These are phyloP conservation scores for Papilio polytes DNA, from an alignment of 1,140 invertebrate species.

Conservation along the genomic window DNA sequence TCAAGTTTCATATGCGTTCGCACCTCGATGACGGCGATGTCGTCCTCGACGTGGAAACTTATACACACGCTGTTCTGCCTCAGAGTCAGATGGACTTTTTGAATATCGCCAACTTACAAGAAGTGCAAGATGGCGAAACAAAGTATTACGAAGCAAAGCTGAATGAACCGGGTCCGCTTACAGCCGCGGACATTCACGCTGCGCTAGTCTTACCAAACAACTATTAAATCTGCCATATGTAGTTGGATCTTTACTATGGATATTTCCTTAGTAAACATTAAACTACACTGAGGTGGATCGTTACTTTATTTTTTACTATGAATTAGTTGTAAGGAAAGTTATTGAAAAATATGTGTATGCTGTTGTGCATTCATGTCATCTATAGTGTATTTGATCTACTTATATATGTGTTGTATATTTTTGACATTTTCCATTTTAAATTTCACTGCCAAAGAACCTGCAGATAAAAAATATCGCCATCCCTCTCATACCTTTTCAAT, in stretches of 20 bases:
- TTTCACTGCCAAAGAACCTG: too few relatives aligned
- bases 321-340: constrained; percentile 10
- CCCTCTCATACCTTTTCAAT: too few relatives aligned
- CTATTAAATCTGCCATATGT: neutral
- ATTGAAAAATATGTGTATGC: neutral
- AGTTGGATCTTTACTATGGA: neutral
- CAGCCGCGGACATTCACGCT: constrained; percentile 13
- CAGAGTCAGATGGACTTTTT: constrained; percentile 61
- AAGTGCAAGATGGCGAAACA: constrained; percentile 68
- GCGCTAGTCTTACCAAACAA: neutral
- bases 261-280: neutral
- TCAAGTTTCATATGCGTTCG: constrained; percentile 80
- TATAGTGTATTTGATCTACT: too few relatives aligned
- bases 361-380: too few relatives aligned
- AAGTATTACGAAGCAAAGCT: constrained; percentile 72
- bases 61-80: constrained; percentile 47
- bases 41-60: constrained; percentile 52
- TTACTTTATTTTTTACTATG: neutral
- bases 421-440: too few relatives aligned
- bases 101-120: constrained; percentile 66
- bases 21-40: constrained; percentile 58
- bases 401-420: too few relatives aligned
- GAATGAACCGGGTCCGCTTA: constrained; percentile 41
- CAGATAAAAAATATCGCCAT: too few relatives aligned
- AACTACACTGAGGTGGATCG: neutral